Conservation (phyloP, 1,140 invertebrate genomes). For the Papilio glaucus region DNA sequence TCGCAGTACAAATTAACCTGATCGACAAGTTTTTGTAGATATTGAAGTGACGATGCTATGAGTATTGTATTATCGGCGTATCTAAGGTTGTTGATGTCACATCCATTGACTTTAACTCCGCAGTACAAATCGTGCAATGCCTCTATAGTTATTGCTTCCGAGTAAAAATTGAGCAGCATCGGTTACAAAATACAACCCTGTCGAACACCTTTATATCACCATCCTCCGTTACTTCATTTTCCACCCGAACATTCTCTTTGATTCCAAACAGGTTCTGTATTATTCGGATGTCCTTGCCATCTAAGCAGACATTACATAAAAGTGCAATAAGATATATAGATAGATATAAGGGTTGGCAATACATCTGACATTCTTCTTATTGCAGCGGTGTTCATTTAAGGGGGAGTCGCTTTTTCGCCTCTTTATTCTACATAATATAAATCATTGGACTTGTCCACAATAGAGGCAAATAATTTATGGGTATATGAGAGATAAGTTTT, state of each 20-base stretch:
- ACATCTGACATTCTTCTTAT: no score
- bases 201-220: conserved; percentile 40
- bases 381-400: not conserved
- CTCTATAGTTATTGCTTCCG: conserved; percentile 40
- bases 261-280: conserved; percentile 43
- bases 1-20: conserved; percentile 40
- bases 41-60: conserved; percentile 40
- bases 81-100: conserved; percentile 39
- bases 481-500: conserved; percentile 14
- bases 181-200: conserved; percentile 43
- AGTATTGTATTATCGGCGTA: conserved; percentile 48
- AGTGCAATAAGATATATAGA: no score
- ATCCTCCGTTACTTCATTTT: conserved; percentile 30
- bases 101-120: conserved; percentile 42
- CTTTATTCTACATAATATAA: not conserved
- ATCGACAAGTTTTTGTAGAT: conserved; percentile 40
- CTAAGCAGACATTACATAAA: no score
- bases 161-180: conserved; percentile 45
- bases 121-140: conserved; percentile 27
- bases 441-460: not conserved
- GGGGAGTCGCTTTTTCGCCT: not conserved
- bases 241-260: conserved; percentile 41
- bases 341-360: no score
- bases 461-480: conserved; percentile 8
- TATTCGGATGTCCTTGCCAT: conserved; percentile 41